Base-by-base conservation (phyloP, 2,113 vertebrate genomes). In the Ciconia boyciana region DNA sequence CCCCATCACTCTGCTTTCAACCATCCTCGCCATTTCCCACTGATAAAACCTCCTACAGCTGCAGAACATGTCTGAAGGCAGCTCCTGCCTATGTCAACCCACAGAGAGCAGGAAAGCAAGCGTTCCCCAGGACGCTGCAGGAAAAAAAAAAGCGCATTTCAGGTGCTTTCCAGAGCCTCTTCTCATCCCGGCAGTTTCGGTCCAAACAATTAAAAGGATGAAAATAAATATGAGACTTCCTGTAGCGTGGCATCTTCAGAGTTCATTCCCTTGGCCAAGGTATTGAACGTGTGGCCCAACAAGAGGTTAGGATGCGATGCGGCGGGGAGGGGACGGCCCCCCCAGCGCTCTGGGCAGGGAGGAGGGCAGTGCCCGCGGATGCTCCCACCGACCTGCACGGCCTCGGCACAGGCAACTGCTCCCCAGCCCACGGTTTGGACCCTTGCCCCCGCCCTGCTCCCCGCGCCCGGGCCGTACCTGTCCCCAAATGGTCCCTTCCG, bases 401-500 rank as follows among this genome's bases (percentile, higher is more conserved):
- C 77, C 62, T 34, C 2, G 0, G 43, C n/a, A 11, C 68, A 2
- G 13, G 5, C 22, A 32, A 1, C 31, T 0, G 5, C 54, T 41
- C n/a, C 68, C 70, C 55, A 2, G 31, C 1, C 9, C 2, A 0
- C 0, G 0, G 6, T 4, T 16, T 16, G 60, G 55, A 60, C 49
- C 65, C 79, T 51, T 13, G 0, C 0, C 24, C 57, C 8, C 1
- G 0, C 6, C 13, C 8, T 2, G 1, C 29, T 8, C 31, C 26
- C 7, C 4, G 0, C 12, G 5, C 44, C 26, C 0, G 2, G 24
- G 28, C 61, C 98, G 31, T 96, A 99, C 99, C 99, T 99, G 99
- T 16, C 99, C 99, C 99, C 99, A 99, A 96, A 99, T 99, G 55
- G 99, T 99, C 60, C 99, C 99, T 94, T 99, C 99, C 0, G 99